Evolutionary conservation across 2,888 invertebrate species (phyloP), one percentile per base, ranked within the genome.

Genomic region (Acrobasis consociella): DNA sequence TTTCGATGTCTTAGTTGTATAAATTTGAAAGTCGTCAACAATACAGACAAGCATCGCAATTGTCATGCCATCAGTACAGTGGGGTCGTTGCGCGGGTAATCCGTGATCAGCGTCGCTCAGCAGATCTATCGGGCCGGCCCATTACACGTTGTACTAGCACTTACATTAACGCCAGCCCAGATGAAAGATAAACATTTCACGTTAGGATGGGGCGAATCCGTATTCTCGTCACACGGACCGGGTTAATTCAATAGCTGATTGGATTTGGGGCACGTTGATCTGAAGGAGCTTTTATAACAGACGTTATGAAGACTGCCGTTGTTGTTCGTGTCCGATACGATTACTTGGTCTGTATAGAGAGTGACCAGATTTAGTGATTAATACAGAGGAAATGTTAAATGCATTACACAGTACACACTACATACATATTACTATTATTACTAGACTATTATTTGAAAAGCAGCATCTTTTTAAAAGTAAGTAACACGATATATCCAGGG

Each of bases 191-290:
- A 91, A 91, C 91, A 91, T 90, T 91, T 91, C 88, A 90, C 87
- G 87, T 85, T 85, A 89, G 86, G 86, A 86, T 80, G 78, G 84
- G 80, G 82, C 81, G 86, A 87, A 89, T 92, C 87, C 87, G 90
- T 91, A 92, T 92, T 91, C 91, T 80, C 87, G 89, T 91, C 91
- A 91, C 91, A 90, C 86, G 82, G 88, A 82, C 86, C 80, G 86
- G 86, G 90, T 89, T 91, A 91, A 91, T 92, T 91, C 91, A 91
- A 91, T 91, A 89, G 90, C 89, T 91, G 91, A 92, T 91, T 91
- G 91, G 91, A 91, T 91, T 92, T 91, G 89, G 89, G 89, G 82
- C 85, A 83, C 83, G 83, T 83, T 84, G 87, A 86, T 87, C 87
- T 85, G 78, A 74, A 75, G 72, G 75, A 70, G 73, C 71, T 73